Evolutionary conservation across 2,113 vertebrate genomes (phyloP), one percentile per base, ranked within the genome.

Genomic region (Rhinoptilus africanus): DNA sequence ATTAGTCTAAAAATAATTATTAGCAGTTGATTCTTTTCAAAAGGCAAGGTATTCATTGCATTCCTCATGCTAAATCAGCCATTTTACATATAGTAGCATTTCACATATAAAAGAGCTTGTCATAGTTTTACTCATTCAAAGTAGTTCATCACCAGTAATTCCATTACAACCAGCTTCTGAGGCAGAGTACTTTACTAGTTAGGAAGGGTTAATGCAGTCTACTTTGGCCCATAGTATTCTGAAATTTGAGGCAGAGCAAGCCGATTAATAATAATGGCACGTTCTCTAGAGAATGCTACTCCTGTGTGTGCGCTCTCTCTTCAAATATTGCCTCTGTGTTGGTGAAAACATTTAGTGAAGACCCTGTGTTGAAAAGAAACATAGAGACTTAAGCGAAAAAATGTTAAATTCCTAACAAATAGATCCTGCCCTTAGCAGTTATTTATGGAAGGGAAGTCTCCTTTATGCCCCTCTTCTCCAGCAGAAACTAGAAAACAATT

Each of bases 171-270:
- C 34, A 68, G 13, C 3, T 41, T 24, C 32, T 75, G 50, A 16
- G 64, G 23, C 10, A n/a, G 8, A 4, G 5, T 19, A 13, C 2
- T 0, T 3, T 22, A 4, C 11, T n/a, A 5, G 0, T 47, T 23
- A n/a, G 45, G 45, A 53, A 77, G 66, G 17, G 28, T 30, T 60
- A 12, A 15, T 12, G 4, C 4, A 3, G 24, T 27, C 39, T n/a
- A 3, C 35, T 39, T 48, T 54, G 59, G n/a, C 19, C 17, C 54
- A 51, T 14, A 14, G 10, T 5, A 8, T 45, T 37, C 16, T n/a
- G 41, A 64, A 85, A 62, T 54, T 50, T 51, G 22, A 30, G 7
- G 1, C 10, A 51, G 11, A 16, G 6, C 6, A 18, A 30, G 10
- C 3, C 27, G 35, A 13, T 30, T 35, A 27, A 60, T 47, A 32